phyloP scores from a whole-genome alignment of 2,888 invertebrate species.

The Ditula angustiorana region DNA sequence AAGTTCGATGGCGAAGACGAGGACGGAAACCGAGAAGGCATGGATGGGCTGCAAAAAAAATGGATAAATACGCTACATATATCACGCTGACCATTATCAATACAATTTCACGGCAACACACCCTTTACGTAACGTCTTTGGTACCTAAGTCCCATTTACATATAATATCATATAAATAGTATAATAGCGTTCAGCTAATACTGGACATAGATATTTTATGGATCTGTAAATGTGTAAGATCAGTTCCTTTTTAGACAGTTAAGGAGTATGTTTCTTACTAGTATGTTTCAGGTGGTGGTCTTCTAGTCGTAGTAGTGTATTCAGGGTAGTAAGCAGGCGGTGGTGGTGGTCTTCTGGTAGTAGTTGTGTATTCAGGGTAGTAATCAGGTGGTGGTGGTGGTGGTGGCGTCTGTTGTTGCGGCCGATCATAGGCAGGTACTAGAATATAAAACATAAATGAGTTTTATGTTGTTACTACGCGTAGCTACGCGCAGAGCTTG shows the following conservation, averaged over 20 bases:
- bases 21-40: constrained; percentile 36
- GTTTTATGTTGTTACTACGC: too few species aligned
- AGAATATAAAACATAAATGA: too few species aligned
- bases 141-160: too few species aligned
- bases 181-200: too few species aligned
- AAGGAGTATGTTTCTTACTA: constrained; percentile 9
- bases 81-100: too few species aligned
- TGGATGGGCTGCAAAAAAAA: constrained; percentile 39
- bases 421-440: constrained; percentile 12
- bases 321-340: constrained; percentile 28
- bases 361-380: neutral
- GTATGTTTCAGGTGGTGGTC: constrained; percentile 15
- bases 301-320: constrained; percentile 19
- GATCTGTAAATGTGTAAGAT: too few species aligned
- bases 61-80: too few species aligned
- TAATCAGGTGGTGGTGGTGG: constrained; percentile 40
- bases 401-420: constrained; percentile 37
- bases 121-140: too few species aligned
- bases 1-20: constrained; percentile 35
- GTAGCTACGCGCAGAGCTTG: too few species aligned
- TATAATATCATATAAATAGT: too few species aligned
- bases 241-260: too few species aligned
- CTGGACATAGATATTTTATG: too few species aligned
- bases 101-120: neutral
- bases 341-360: constrained; percentile 14